These are phyloP conservation scores for Malaclemys terrapin DNA, from an alignment of 2,113 vertebrate genomes.

Conservation along the genomic window DNA sequence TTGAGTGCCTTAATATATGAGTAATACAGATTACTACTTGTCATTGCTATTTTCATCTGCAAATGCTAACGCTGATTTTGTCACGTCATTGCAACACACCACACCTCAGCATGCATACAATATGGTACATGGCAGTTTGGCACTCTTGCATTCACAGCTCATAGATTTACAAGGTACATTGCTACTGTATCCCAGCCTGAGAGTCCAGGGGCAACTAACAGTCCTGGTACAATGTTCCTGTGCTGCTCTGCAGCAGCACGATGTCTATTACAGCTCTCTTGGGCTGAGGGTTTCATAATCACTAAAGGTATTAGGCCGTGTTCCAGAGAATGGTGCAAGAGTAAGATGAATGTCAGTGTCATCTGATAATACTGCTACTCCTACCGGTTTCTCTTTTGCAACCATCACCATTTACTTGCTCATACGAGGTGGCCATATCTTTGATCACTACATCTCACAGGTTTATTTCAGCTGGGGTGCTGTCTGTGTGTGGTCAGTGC, in stretches of 20 bases:
- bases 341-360: not conserved
- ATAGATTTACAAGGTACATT: not conserved
- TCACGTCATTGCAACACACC: not conserved
- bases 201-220: not conserved
- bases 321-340: not conserved
- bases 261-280: not conserved
- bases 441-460: not conserved
- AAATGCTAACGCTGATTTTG: not conserved
- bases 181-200: not conserved
- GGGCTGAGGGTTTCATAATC: not conserved
- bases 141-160: not conserved
- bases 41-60: not conserved
- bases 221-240: not conserved
- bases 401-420: not conserved
- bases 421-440: not conserved
- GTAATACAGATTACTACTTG: not conserved
- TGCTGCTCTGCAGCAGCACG: not conserved
- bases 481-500: not conserved
- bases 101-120: not conserved
- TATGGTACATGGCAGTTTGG: not conserved
- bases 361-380: not conserved
- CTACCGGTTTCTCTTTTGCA: not conserved
- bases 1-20: not conserved
- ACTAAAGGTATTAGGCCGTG: not conserved
- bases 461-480: not conserved